phyloP scores from a whole-genome alignment of 2,888 invertebrate species.

The Callosobruchus maculatus region DNA sequence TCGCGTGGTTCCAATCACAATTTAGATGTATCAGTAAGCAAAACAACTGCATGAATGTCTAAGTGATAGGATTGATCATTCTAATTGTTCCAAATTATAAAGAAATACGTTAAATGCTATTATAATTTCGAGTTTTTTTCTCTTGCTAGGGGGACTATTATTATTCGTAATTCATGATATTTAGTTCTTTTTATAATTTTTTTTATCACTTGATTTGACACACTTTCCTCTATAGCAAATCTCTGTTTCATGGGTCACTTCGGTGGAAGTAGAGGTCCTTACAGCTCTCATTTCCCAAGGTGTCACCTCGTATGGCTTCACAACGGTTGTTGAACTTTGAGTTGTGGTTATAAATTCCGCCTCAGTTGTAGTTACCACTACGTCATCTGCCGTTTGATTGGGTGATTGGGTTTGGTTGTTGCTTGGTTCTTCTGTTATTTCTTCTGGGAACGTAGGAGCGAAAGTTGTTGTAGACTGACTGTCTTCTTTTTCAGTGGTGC shows the following conservation, averaged over 20 bases:
- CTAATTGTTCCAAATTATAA: too few species aligned
- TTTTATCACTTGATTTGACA: slow-evolving; percentile 58
- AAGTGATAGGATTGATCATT: too few species aligned
- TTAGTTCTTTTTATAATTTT: too few species aligned
- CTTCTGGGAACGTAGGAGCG: slow-evolving; percentile 36
- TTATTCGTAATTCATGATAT: not conserved
- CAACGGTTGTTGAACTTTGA: slow-evolving; percentile 35
- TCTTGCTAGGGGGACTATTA: slow-evolving; percentile 11
- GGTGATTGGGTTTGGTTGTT: not conserved
- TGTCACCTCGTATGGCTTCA: slow-evolving; percentile 40
- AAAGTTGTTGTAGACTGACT: slow-evolving; percentile 17
- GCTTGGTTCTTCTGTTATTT: slow-evolving; percentile 30
- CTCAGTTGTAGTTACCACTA: slow-evolving; percentile 15
- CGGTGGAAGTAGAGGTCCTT: slow-evolving; percentile 76
- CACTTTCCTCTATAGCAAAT: slow-evolving; percentile 85
- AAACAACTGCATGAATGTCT: too few species aligned
- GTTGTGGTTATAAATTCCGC: slow-evolving; percentile 31
- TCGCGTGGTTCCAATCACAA: too few species aligned
- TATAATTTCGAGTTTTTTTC: not conserved
- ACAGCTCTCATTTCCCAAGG: slow-evolving; percentile 57
- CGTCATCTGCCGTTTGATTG: slow-evolving; percentile 19
- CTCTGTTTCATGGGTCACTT: slow-evolving; percentile 81
- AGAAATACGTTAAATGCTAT: too few species aligned
- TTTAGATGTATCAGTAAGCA: too few species aligned
- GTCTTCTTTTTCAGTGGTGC: slow-evolving; percentile 6